Conservation (phyloP, 2,888 invertebrate species). For the Andrena haemorrhoa region DNA sequence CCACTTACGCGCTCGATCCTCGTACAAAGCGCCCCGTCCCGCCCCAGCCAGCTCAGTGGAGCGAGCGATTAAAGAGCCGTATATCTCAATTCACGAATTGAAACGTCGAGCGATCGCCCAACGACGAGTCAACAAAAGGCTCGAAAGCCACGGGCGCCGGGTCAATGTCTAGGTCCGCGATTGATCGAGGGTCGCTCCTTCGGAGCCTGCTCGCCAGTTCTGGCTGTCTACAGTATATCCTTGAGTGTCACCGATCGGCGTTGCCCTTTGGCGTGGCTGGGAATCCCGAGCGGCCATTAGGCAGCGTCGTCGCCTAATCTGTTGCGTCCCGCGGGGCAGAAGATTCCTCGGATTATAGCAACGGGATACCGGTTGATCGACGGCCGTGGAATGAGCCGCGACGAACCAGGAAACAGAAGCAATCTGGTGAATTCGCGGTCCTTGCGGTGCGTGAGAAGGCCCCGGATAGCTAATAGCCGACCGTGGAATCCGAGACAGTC, state of each 20-base stretch:
- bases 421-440: slow-evolving; percentile 74
- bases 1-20: neutral
- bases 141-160: slow-evolving; percentile 8
- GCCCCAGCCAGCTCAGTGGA: neutral
- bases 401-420: slow-evolving; percentile 71
- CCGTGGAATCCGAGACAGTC: slow-evolving; percentile 68
- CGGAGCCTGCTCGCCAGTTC: neutral
- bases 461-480: slow-evolving; percentile 64
- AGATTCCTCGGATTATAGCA: slow-evolving; percentile 67
- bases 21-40: neutral
- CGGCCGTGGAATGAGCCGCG: slow-evolving; percentile 57
- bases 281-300: slow-evolving; percentile 48
- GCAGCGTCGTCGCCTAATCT: slow-evolving; percentile 61
- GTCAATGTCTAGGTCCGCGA: slow-evolving; percentile 21
- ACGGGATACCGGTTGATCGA: slow-evolving; percentile 68
- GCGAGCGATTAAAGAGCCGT: slow-evolving; percentile 20
- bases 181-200: slow-evolving; percentile 6
- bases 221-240: slow-evolving; percentile 23
- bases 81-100: slow-evolving; percentile 39
- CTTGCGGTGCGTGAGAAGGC: slow-evolving; percentile 73
- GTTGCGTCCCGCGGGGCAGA: slow-evolving; percentile 45
- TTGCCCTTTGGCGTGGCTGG: slow-evolving; percentile 21
- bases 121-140: neutral
- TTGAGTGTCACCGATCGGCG: slow-evolving; percentile 15
- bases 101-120: neutral